These are phyloP conservation scores for Fragum whitleyi DNA, from an alignment of 2,888 invertebrate species.

Conservation along the genomic window DNA sequence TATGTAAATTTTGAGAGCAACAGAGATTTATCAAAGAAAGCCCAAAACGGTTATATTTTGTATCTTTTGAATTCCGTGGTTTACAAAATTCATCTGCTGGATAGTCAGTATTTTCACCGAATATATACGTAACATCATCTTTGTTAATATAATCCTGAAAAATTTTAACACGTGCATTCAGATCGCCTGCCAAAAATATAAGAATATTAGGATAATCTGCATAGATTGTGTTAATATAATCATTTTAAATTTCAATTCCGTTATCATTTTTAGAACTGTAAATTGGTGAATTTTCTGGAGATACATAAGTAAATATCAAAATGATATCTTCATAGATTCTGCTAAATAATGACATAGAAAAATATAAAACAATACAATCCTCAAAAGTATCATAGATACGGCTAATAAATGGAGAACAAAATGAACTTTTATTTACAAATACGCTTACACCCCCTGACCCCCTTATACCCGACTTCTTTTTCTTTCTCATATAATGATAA, in stretches of 20 bases:
- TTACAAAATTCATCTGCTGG: constrained; percentile 28
- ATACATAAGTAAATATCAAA: too few species aligned
- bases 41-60: constrained; percentile 22
- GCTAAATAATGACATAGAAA: too few species aligned
- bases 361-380: too few species aligned
- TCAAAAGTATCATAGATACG: background rate
- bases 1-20: constrained; percentile 28
- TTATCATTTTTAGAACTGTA: background rate
- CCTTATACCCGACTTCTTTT: too few species aligned
- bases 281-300: too few species aligned
- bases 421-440: background rate
- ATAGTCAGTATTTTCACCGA: constrained; percentile 16
- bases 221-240: background rate
- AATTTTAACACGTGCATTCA: constrained; percentile 20
- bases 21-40: constrained; percentile 19
- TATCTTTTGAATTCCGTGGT: constrained; percentile 18
- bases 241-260: background rate
- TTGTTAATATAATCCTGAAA: constrained; percentile 24
- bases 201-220: background rate
- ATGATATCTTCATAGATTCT: too few species aligned
- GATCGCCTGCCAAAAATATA: constrained; percentile 19
- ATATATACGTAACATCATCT: constrained; percentile 23
- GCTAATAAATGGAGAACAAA: too few species aligned
- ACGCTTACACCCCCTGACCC: constrained; percentile 3
- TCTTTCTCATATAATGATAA: background rate